Base-by-base conservation (phyloP, 1,140 invertebrate genomes). In the Drosophila lowei region DNA sequence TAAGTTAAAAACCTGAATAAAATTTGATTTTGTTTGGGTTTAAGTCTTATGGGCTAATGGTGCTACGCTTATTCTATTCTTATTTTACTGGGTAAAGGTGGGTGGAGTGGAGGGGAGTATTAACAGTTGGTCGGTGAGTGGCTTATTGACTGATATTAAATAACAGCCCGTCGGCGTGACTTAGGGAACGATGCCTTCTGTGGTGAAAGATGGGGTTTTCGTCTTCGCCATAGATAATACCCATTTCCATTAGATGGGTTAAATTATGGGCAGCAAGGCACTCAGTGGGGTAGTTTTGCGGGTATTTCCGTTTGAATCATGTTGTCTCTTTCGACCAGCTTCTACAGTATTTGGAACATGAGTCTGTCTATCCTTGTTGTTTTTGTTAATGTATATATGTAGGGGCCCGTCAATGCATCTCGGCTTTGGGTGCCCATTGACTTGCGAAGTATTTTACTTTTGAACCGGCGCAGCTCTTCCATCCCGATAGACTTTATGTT, bases 311-410 rank as follows among this genome's bases (percentile, higher is more conserved):
- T 13, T 47, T 64, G 53, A 0, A 42, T 15, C 42, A 28, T 7
- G 6, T 47, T 48, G 23, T 48, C 23, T 25, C 5, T 6, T 9
- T 54, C 34, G 4, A 61, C 21, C 0, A 61, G 30, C 11, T 44
- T 60, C 47, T 62, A 50, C 0, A 50, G 18, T 42, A 56, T 56
- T 21, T 48, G 43, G 11, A 64, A 56, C 4, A 57, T 43, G 1
- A 44, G 38, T 6, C 6, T 11, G n/a, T 65, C 62, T 8, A 57
- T 25, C 9, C 54, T 11, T 6, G 44, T 64, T 6, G 53, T 57
- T 18, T 57, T 43, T 7, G 47, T 34, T 9, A 18, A 15, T 1
- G 21, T 15, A 9, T 64, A 64, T 6, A 52, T 52, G 8, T 18
- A 44, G 8, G 44, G 18, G 9, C 13, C 2, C 3, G 38, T 58